phyloP scores from a whole-genome alignment of 2,113 vertebrate genomes.

The Kobus ellipsiprymnus region DNA sequence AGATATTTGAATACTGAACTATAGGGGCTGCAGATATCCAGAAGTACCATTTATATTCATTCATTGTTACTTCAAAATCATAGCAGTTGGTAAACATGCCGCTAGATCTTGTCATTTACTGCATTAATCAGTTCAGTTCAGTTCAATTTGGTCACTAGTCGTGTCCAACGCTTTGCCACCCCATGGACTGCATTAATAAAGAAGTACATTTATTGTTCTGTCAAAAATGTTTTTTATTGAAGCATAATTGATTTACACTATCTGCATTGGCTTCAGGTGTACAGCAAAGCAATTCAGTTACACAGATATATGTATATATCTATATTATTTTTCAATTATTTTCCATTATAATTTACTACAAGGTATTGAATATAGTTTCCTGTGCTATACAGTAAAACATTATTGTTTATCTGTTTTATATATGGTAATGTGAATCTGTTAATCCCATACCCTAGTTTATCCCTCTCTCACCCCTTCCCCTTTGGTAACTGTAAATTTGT shows the following conservation, averaged over 20 bases:
- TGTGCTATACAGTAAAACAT: not conserved
- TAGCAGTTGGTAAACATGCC: not conserved
- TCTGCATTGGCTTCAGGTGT: not conserved
- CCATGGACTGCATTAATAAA: not conserved
- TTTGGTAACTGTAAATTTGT: not conserved
- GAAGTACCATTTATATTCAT: not conserved
- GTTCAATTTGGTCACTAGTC: not conserved
- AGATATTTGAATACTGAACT: slow-evolving; percentile 5
- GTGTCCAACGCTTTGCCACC: not conserved
- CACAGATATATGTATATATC: not conserved
- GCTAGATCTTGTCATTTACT: not conserved
- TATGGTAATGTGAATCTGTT: not conserved
- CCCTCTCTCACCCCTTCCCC: not conserved
- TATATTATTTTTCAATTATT: not conserved
- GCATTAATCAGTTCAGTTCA: not conserved
- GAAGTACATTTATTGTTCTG: not conserved
- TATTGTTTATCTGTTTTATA: not conserved
- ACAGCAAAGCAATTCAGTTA: not conserved
- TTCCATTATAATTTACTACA: not conserved
- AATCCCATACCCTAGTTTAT: not conserved
- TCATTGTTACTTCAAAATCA: not conserved
- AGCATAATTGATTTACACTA: not conserved
- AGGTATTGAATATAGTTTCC: not conserved
- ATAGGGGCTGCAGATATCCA: not conserved
- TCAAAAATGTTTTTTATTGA: not conserved